Evolutionary conservation across 2,888 invertebrate genomes (phyloP).

Genomic region (Conistra vaccinii): DNA sequence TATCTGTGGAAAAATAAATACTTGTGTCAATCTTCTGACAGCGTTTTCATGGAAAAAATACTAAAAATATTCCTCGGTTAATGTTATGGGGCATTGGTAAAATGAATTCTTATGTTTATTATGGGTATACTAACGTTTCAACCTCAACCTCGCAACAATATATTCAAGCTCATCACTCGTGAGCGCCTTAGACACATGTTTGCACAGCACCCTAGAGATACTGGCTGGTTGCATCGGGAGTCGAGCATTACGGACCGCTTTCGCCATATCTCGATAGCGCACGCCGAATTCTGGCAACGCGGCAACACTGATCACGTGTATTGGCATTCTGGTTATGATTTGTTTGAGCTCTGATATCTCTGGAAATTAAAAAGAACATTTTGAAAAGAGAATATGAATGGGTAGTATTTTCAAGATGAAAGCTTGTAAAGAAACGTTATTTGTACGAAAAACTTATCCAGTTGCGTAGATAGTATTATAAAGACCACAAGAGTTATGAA

Average conservation of each 20-base stretch:
- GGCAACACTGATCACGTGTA: conserved; percentile 73
- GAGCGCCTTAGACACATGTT: conserved; percentile 71
- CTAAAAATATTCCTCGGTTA: background rate
- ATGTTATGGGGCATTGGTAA: background rate
- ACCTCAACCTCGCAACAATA: conserved; percentile 72
- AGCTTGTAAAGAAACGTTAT: too few relatives aligned
- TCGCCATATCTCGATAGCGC: conserved; percentile 76
- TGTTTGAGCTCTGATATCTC: conserved; percentile 76
- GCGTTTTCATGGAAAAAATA: background rate
- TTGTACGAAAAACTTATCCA: background rate
- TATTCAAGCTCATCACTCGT: conserved; percentile 73
- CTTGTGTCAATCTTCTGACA: too few relatives aligned
- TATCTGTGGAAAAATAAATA: background rate
- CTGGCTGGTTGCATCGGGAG: conserved; percentile 79
- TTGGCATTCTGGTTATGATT: conserved; percentile 77
- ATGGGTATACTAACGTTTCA: conserved; percentile 75
- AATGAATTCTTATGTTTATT: background rate
- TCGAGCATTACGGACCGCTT: conserved; percentile 73
- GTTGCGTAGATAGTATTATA: background rate
- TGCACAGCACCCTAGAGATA: conserved; percentile 77
- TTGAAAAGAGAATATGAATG: background rate
- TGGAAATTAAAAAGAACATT: conserved; percentile 63
- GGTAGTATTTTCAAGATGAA: background rate
- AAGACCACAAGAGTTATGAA: background rate
- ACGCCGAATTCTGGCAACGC: conserved; percentile 81